A percentile compares a stretch with the other conserved stretches of the same genome.
phyloP scores from a whole-genome alignment of 2,797 vertebrate species.

The Microctenopoma steveboyesi region DNA sequence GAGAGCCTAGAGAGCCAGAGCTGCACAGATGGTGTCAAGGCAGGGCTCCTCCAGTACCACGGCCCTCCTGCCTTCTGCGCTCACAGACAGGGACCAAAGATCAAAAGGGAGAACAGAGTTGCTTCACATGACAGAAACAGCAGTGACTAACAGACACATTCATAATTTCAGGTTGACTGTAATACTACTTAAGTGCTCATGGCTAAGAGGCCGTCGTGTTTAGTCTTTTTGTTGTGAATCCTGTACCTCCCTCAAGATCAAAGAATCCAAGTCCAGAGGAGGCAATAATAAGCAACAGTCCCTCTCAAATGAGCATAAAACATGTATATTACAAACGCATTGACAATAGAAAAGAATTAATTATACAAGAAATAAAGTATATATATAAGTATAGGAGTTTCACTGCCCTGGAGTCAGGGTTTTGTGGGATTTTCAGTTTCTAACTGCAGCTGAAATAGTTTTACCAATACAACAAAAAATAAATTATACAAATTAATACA shows the following conservation, averaged over 20 bases:
- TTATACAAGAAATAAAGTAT: no score
- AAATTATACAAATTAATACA: no score
- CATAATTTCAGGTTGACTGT: background rate
- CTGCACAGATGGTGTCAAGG: conserved; percentile 72
- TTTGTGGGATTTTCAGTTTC: background rate
- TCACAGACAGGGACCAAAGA: conserved; percentile 56
- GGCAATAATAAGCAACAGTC: background rate
- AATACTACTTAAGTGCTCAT: background rate
- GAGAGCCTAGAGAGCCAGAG: conserved; percentile 39
- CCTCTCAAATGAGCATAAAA: no score
- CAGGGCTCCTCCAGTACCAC: conserved; percentile 61
- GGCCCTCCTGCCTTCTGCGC: conserved; percentile 35
- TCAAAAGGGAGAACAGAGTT: conserved; percentile 60
- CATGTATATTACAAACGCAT: no score
- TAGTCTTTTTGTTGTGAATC: background rate
- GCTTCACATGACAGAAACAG: conserved; percentile 7
- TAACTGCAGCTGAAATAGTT: no score
- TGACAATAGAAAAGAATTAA: background rate
- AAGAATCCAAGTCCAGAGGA: background rate
- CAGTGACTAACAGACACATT: background rate
- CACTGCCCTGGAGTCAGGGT: background rate
- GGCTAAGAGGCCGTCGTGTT: background rate
- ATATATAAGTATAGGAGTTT: no score
- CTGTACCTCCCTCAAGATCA: background rate
- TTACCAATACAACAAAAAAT: no score